These are phyloP conservation scores for Zygogramma bicolorata DNA, from an alignment of 2,888 invertebrate genomes.

Conservation along the genomic window DNA sequence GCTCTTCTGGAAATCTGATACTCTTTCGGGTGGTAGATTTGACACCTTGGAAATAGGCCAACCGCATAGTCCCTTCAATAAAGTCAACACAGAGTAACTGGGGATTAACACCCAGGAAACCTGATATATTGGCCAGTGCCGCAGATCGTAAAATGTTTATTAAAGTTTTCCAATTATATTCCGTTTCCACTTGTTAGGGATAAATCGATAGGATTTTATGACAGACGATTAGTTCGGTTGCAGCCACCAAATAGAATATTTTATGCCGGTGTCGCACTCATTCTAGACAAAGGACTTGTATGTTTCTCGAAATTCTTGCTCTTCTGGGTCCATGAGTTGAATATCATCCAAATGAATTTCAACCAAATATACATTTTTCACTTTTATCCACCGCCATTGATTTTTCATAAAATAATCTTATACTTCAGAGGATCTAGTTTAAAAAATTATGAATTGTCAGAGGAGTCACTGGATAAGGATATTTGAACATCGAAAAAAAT, in stretches of 20 bases:
- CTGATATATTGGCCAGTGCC: conserved; percentile 8
- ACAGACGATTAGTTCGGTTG: not conserved
- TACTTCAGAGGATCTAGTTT: too few species aligned
- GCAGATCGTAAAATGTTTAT: conserved; percentile 20
- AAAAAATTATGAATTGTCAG: too few species aligned
- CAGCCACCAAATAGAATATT: not conserved
- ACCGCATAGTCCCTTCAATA: conserved; percentile 3
- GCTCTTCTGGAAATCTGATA: conserved; percentile 1
- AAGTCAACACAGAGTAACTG: conserved; percentile 7
- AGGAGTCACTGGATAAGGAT: too few species aligned
- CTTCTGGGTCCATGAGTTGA: too few species aligned
- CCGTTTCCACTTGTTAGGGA: not conserved
- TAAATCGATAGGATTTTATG: conserved; percentile 15
- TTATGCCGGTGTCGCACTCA: not conserved
- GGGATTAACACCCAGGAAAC: conserved; percentile 15
- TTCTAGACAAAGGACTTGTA: not conserved
- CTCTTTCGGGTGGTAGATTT: conserved; percentile 5
- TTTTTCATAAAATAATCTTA: too few species aligned
- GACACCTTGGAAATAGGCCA: conserved; percentile 1
- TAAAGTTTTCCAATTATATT: conserved; percentile 15
- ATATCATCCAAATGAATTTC: too few species aligned
- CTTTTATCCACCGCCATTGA: too few species aligned
- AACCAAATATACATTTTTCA: too few species aligned
- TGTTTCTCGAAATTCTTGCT: too few species aligned
- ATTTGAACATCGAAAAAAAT: too few species aligned